Base-by-base conservation (phyloP, 2,888 invertebrate genomes). In the Noctua janthina region DNA sequence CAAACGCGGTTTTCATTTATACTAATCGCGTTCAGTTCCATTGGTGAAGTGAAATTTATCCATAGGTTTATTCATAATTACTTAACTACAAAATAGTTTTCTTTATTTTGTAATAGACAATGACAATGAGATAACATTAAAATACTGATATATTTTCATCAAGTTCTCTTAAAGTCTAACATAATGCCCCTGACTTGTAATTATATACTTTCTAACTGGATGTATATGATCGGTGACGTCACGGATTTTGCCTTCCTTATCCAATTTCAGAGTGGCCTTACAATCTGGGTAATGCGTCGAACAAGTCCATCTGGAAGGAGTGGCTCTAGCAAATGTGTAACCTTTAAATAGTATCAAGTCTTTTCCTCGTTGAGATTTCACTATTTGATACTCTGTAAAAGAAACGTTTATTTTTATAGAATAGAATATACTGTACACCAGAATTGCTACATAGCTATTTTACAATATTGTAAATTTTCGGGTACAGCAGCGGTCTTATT, bases 301-400 rank as follows among this genome's bases (percentile, higher is more conserved):
- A 76, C 93, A 93, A 1, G 85, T 78, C 92, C 93, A 93, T 4
- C 79, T 79, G 7, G 74, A 84, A 0, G 75, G 49, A 8, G 80
- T 89, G 0, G 78, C 75, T 78, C 85, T 84, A 0, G 89, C 83
- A 76, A 91, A 94, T 0, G 94, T 93, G 70, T 90, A 93, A 0
- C 92, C 93, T 2, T 90, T 87, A 7, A 88, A 68, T 1, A 93
- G 78, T 5, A 94, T 88, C n/a, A 94, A 86, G n/a, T 87, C 81
- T 75, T 84, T 91, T 2, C 94, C 94, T 64, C 90, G 83, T 76
- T 92, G 92, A 6, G 92, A 92, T 49, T 74, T 82, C 59, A 92
- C 88, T n/a, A 88, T 77, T 20, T 89, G 85, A 74, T 92, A 86
- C 13, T 77, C 85, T 87, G 85, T 0, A 87, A 87, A 68, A 29